Evolutionary conservation across 1,140 invertebrate genomes (phyloP).

Genomic region (Diabrotica virgifera): DNA sequence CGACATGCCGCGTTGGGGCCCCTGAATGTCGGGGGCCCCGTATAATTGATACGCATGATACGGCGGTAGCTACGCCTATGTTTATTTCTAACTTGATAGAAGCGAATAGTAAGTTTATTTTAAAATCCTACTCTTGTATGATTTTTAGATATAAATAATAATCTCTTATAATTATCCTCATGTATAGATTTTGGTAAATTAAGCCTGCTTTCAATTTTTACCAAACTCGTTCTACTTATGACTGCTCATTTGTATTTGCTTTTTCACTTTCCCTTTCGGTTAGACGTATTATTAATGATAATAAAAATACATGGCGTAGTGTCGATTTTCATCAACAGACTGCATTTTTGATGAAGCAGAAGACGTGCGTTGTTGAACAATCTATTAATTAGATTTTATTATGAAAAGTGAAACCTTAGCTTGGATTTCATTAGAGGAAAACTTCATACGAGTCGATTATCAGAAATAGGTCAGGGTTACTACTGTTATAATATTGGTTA

Average conservation of each 20-base stretch:
- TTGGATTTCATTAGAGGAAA: not conserved
- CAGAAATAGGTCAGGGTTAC: too few species aligned
- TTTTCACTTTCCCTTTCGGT: not conserved
- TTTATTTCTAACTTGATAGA: too few species aligned
- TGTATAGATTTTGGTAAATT: too few species aligned
- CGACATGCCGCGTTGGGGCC: too few species aligned
- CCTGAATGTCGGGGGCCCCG: too few species aligned
- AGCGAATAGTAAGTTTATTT: too few species aligned
- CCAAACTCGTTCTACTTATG: not conserved
- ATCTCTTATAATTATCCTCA: too few species aligned
- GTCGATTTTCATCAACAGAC: constrained; percentile 1
- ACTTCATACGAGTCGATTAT: not conserved
- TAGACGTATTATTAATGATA: constrained; percentile 3
- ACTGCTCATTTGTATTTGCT: not conserved
- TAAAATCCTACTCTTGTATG: too few species aligned
- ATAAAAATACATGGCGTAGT: not conserved
- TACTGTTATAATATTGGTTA: too few species aligned
- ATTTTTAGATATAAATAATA: too few species aligned
- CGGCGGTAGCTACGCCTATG: too few species aligned
- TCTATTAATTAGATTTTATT: not conserved
- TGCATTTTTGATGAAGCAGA: not conserved
- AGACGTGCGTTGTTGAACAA: not conserved
- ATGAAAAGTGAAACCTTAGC: not conserved
- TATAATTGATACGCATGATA: too few species aligned
- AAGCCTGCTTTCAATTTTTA: not conserved